Evolutionary conservation across 2,113 vertebrate species (phyloP).

Genomic region (Poecile atricapillus): DNA sequence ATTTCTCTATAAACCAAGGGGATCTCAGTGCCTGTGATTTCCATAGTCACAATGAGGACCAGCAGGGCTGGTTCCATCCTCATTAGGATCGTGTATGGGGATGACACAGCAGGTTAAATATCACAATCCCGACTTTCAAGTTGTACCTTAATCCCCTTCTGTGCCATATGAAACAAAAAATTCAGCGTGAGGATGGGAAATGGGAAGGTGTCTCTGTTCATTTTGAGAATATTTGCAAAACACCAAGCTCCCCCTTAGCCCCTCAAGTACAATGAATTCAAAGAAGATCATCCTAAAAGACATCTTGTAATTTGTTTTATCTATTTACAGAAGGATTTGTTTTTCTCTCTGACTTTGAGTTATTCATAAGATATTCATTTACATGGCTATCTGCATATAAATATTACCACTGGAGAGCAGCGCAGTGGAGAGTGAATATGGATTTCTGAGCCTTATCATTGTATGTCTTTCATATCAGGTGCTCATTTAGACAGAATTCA

Average conservation of each 20-base stretch:
- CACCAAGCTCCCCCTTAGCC: background rate
- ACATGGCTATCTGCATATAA: conserved; percentile 39
- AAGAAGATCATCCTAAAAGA: conserved; percentile 26
- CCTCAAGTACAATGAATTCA: background rate
- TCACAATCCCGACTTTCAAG: background rate
- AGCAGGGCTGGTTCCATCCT: background rate
- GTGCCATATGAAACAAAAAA: background rate
- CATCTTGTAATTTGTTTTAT: conserved; percentile 44
- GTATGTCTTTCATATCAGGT: conserved; percentile 32
- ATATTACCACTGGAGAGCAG: conserved; percentile 32
- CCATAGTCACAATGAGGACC: background rate
- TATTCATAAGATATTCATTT: conserved; percentile 26
- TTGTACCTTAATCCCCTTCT: background rate
- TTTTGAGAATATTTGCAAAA: background rate
- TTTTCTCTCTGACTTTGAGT: conserved; percentile 34
- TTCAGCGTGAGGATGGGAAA: background rate
- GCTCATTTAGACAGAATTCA: conserved; percentile 58
- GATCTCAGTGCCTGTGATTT: background rate
- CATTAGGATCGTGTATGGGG: background rate
- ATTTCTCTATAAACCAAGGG: background rate
- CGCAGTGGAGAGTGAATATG: background rate
- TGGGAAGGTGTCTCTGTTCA: background rate
- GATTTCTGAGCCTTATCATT: conserved; percentile 36
- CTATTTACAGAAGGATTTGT: conserved; percentile 39
- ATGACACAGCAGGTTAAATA: conserved; percentile 1